phyloP scores from a whole-genome alignment of 1,140 invertebrate genomes.

The Colletes gigas region DNA sequence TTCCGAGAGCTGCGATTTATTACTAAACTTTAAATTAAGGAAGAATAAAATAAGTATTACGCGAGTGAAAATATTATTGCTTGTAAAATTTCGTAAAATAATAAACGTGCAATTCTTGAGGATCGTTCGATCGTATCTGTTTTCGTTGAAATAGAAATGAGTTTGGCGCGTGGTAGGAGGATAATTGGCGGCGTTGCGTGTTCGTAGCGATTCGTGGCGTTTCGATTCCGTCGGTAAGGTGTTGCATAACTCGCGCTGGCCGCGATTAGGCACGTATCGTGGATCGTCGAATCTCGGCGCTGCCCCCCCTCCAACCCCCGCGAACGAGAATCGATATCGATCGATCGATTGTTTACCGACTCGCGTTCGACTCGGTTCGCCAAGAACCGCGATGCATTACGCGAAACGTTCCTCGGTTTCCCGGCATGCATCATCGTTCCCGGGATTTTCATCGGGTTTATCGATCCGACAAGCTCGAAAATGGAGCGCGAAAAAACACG shows the following conservation, averaged over 20 bases:
- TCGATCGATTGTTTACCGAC: conserved; percentile 52
- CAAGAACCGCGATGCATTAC: conserved; percentile 26
- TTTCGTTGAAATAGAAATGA: too few relatives aligned
- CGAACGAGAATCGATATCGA: conserved; percentile 15
- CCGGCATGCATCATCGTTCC: conserved; percentile 3
- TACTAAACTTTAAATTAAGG: too few relatives aligned
- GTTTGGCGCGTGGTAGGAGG: too few relatives aligned
- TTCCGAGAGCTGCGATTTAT: too few relatives aligned
- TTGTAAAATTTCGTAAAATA: too few relatives aligned
- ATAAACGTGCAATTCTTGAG: too few relatives aligned
- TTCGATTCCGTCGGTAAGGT: not conserved
- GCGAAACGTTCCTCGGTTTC: conserved; percentile 47
- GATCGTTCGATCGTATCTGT: too few relatives aligned
- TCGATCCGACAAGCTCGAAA: conserved; percentile 40
- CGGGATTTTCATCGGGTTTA: conserved; percentile 54
- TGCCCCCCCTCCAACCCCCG: not conserved
- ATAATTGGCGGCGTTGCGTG: too few relatives aligned
- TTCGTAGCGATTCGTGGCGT: not conserved
- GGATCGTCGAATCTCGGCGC: conserved; percentile 23
- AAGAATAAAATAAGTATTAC: too few relatives aligned
- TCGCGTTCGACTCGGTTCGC: not conserved
- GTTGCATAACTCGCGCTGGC: conserved; percentile 15
- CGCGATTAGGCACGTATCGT: not conserved
- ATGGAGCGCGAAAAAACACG: conserved; percentile 27
- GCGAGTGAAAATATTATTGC: too few relatives aligned